These are phyloP conservation scores for Chirona hameri DNA, from an alignment of 2,888 invertebrate genomes.

Conservation along the genomic window DNA sequence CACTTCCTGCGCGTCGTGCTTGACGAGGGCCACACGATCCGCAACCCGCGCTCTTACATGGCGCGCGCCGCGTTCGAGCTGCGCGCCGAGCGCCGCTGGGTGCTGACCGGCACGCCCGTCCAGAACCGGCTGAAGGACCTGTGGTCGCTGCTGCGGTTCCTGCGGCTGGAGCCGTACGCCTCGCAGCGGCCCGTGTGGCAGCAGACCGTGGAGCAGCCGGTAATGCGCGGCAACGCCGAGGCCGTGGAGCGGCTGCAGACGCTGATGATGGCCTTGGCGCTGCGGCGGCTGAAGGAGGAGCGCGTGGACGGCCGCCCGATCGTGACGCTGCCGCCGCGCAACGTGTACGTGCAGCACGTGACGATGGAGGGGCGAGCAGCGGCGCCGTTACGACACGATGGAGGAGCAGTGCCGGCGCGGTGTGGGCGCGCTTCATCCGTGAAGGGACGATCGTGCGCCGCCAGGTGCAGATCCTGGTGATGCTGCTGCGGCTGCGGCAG, in stretches of 20 bases:
- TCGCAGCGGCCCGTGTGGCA: background rate
- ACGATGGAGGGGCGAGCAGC: constrained; percentile 5
- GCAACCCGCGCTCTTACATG: background rate
- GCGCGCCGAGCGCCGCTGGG: constrained; percentile 30
- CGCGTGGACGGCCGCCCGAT: constrained; percentile 12
- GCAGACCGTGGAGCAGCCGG: background rate
- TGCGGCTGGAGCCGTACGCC: constrained; percentile 5
- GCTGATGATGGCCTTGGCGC: constrained; percentile 12
- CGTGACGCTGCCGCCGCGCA: constrained; percentile 29
- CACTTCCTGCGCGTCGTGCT: background rate
- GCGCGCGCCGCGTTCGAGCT: constrained; percentile 28
- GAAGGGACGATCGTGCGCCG: background rate
- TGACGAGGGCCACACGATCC: constrained; percentile 6
- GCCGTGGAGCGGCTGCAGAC: background rate
- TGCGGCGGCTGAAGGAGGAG: constrained; percentile 30
- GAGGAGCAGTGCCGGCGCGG: background rate
- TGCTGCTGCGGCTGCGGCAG: constrained; percentile 39
- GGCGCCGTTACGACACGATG: constrained; percentile 11
- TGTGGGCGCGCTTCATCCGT: constrained; percentile 4
- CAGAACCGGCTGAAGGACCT: constrained; percentile 34
- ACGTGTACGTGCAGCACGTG: constrained; percentile 23
- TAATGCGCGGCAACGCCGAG: background rate
- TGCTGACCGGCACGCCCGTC: constrained; percentile 33
- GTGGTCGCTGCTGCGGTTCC: constrained; percentile 30
- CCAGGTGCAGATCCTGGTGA: constrained; percentile 29